Base-by-base conservation (phyloP, 2,113 vertebrate genomes). In the Camelus bactrianus region DNA sequence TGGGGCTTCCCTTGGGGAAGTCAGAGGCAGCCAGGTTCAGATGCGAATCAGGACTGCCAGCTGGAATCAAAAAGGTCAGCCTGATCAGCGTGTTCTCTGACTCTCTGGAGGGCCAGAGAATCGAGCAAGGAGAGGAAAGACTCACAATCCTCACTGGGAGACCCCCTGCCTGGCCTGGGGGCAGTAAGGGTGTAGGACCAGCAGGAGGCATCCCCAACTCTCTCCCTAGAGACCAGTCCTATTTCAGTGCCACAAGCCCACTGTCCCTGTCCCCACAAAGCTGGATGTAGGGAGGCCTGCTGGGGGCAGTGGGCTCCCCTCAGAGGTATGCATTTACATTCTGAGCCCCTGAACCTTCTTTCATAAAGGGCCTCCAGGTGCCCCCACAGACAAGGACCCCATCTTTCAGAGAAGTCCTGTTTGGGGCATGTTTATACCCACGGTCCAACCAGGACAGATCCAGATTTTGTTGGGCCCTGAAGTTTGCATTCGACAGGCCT, bases 1-100 rank as follows among this genome's bases (percentile, higher is more conserved):
- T 5, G 50, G 88, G 89, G 24, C 16, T 69, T 46, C 67, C 86
- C 84, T 54, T 20, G 5, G 64, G 91, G 42, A 52, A 8, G 69
- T 46, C 22, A 30, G 50, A 64, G 73, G 82, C 48, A 50, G 46
- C 46, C 13, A 3, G 67, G 20, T 35, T 9, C 9, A 19, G 35
- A 5, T 1, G 87, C 7, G 30, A 77, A 13, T 26, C 0, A 2
- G 67, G 56, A 42, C 77, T 60, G 79, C 90, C 56, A 72, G 91
- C 81, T 54, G 70, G 87, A 52, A 28, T 58, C 72, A 28, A 69
- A 72, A 93, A 82, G 94, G 96, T 73, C 85, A 42, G 50, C 15
- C 26, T n/a, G 84, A 88, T 54, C 30, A 84, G 70, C 8, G 60
- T 91, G 96, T 92, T 95, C 95, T 87, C 92, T 76, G 95, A 42